Evolutionary conservation across 2,797 vertebrate genomes (phyloP).

Genomic region (Gallirallus australis): DNA sequence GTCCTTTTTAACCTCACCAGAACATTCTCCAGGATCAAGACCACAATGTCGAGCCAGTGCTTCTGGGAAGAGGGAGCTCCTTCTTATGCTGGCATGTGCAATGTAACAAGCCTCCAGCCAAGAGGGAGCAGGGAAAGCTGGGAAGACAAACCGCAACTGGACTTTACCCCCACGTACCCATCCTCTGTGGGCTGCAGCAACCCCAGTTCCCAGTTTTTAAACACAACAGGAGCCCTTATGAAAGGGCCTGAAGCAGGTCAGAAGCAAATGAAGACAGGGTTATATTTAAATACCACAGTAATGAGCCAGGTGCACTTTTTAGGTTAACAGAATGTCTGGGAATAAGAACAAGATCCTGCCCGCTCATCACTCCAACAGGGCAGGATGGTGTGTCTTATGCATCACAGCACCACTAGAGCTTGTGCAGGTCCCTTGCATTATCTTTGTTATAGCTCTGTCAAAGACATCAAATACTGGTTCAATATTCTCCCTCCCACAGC

Average conservation of each 20-base stretch:
- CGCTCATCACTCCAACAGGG: background rate
- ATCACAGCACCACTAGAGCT: too few species aligned
- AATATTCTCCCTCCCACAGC: background rate
- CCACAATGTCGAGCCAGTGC: background rate
- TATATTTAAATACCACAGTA: background rate
- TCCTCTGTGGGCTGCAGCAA: background rate
- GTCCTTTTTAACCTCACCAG: background rate
- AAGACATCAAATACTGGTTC: background rate
- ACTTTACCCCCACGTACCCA: background rate
- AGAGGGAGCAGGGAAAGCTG: background rate
- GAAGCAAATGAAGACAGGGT: rapidly evolving
- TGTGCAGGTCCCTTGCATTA: rapidly evolving
- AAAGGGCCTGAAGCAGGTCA: background rate
- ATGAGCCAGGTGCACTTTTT: background rate
- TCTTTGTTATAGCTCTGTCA: background rate
- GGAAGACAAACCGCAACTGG: background rate
- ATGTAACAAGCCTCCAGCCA: background rate
- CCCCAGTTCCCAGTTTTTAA: background rate
- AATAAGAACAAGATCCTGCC: background rate
- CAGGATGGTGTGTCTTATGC: background rate
- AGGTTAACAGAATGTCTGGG: background rate
- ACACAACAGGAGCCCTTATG: background rate
- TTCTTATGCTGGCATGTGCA: background rate
- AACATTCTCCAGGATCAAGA: background rate
- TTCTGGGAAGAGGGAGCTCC: background rate